Evolutionary conservation across 2,888 invertebrate genomes (phyloP), one percentile per base, ranked within the genome.

Genomic region (Sarcophaga rosellei): DNA sequence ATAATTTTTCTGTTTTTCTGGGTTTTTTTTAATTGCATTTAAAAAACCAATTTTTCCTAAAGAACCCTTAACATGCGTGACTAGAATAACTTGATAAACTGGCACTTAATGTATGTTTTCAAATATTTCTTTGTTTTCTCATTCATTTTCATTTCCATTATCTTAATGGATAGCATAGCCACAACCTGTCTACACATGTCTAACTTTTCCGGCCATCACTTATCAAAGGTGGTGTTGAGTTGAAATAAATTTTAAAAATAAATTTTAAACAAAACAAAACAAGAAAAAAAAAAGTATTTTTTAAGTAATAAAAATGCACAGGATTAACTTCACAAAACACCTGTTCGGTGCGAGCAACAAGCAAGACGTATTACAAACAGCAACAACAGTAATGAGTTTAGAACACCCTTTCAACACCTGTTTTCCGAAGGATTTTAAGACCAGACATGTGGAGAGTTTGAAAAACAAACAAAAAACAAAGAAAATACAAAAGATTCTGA

Each of bases 111-210:
- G 20, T 53, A 23, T 53, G 47, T 53, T 21, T 69, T 53, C 20
- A 65, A 15, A 20, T 3, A 65, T 63, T 21, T 17, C 23, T 21
- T 20, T 21, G 11, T 47, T 11, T 47, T 12, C 17, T 53, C 10
- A n/a, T 53, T 70, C 17, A 53, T 53, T 25, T 57, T 70, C 12
- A 68, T 21, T 68, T 25, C 4, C 2, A 11, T 57, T 72, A 53
- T 53, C 53, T 53, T 53, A 53, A 53, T 53, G 17, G 17, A 53
- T 35, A 25, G 72, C 57, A 35, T 59, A 57, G 57, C 15, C 35
- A 59, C 59, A 35, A 35, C 15, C 66, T 73, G 70, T 82, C 47
- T 82, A 70, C 77, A 66, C 73, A 35, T 79, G 74, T 73, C 74
- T 57, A 70, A 70, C 25, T n/a, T 53, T 53, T 17, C 15, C 17